These are phyloP conservation scores for Neolamprologus sp. DNA, from an alignment of 2,113 vertebrate species.

Conservation along the genomic window DNA sequence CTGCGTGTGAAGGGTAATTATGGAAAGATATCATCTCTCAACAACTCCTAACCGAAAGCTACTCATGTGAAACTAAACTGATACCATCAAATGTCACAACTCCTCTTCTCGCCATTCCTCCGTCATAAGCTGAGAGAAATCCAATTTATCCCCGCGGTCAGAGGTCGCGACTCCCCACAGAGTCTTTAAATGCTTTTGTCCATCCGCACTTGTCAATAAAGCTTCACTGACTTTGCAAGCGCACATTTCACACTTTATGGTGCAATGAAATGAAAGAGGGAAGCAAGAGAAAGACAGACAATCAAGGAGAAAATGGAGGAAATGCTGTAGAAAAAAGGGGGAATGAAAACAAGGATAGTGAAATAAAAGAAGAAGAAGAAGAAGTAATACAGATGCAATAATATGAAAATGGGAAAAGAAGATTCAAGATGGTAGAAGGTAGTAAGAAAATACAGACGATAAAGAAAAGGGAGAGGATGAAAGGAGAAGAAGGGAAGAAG, in stretches of 20 bases:
- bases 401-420: background rate
- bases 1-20: background rate
- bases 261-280: background rate
- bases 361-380: background rate
- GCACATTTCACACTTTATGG: background rate
- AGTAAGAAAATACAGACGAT: background rate
- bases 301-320: background rate
- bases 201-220: constrained; percentile 5
- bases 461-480: background rate
- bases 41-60: background rate
- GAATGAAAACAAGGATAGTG: background rate
- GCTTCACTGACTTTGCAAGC: background rate
- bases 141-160: constrained; percentile 1
- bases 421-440: background rate
- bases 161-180: background rate
- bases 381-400: background rate
- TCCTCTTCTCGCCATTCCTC: background rate
- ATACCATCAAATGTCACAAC: background rate
- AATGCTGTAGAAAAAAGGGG: background rate
- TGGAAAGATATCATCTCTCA: background rate
- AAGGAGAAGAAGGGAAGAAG: background rate
- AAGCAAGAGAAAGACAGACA: background rate
- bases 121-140: background rate
- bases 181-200: constrained; percentile 17
- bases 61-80: background rate